phyloP scores from a whole-genome alignment of 2,888 invertebrate genomes.

The Nemoura dubitans region DNA sequence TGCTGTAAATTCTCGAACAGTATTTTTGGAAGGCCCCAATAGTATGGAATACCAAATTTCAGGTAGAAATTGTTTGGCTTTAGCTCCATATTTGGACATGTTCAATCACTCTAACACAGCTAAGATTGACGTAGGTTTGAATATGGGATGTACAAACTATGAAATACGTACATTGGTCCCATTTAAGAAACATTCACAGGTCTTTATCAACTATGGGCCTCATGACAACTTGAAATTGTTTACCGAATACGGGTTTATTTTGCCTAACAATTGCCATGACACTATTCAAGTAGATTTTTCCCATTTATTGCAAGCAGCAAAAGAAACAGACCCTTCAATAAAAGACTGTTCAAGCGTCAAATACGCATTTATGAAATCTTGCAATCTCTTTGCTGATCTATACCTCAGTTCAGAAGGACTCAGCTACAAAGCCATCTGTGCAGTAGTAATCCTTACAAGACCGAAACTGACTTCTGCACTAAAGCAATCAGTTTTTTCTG shows the following conservation, averaged over 20 bases:
- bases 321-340: constrained; percentile 46
- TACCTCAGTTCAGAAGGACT: constrained; percentile 44
- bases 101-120: constrained; percentile 82
- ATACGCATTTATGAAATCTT: constrained; percentile 30
- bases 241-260: constrained; percentile 86
- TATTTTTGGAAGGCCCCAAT: constrained; percentile 71
- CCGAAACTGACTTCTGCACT: constrained; percentile 49
- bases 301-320: constrained; percentile 59
- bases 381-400: constrained; percentile 39
- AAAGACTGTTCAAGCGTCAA: constrained; percentile 42
- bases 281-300: constrained; percentile 69
- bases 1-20: constrained; percentile 85
- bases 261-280: constrained; percentile 74
- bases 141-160: constrained; percentile 61
- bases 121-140: constrained; percentile 64
- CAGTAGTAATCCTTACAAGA: constrained; percentile 53
- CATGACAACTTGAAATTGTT: constrained; percentile 84
- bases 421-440: constrained; percentile 49
- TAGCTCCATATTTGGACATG: constrained; percentile 90
- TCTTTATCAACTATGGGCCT: constrained; percentile 89
- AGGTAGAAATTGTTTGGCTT: constrained; percentile 65
- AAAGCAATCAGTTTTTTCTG: constrained; percentile 54
- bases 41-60: constrained; percentile 21
- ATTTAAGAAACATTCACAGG: constrained; percentile 73
- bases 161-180: constrained; percentile 64